Conservation (phyloP, 2,797 vertebrate species). For the Parauchenoglanis ngamensis region DNA sequence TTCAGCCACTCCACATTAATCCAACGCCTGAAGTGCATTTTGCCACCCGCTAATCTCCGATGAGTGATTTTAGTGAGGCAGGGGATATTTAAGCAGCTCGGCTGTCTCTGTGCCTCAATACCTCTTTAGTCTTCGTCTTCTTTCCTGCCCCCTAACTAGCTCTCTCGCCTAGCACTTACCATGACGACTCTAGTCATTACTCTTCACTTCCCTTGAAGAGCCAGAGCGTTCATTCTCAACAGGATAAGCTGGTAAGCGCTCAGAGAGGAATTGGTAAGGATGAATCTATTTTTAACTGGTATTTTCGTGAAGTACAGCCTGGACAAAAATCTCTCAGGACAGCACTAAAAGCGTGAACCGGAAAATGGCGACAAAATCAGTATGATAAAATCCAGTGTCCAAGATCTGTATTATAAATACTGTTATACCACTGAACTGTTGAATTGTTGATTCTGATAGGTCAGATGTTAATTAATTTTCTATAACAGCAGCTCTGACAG, state of each 20-base stretch:
- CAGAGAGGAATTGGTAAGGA: neutral
- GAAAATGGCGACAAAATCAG: neutral
- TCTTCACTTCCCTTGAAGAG: constrained; percentile 5
- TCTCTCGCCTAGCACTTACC: constrained; percentile 16
- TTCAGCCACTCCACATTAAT: constrained; percentile 34
- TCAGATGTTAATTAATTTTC: neutral
- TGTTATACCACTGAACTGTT: neutral
- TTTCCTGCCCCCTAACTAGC: constrained; percentile 18
- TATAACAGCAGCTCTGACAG: neutral
- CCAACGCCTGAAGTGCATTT: constrained; percentile 25
- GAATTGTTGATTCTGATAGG: neutral
- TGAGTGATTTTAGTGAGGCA: constrained; percentile 18
- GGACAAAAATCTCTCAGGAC: neutral
- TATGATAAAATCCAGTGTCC: neutral
- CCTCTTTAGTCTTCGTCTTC: constrained; percentile 11
- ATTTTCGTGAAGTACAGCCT: neutral
- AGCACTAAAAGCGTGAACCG: neutral
- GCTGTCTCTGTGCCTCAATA: neutral
- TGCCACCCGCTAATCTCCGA: constrained; percentile 30
- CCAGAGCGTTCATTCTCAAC: neutral
- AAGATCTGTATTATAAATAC: neutral
- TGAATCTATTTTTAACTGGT: neutral
- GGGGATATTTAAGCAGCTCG: neutral
- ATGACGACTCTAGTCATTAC: constrained; percentile 1
- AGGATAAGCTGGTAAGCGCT: neutral